A percentile compares a stretch with the other conserved stretches of the same genome.
phyloP scores from a whole-genome alignment of 2,888 invertebrate genomes.

The Ashinkailepas kermadecensis region DNA sequence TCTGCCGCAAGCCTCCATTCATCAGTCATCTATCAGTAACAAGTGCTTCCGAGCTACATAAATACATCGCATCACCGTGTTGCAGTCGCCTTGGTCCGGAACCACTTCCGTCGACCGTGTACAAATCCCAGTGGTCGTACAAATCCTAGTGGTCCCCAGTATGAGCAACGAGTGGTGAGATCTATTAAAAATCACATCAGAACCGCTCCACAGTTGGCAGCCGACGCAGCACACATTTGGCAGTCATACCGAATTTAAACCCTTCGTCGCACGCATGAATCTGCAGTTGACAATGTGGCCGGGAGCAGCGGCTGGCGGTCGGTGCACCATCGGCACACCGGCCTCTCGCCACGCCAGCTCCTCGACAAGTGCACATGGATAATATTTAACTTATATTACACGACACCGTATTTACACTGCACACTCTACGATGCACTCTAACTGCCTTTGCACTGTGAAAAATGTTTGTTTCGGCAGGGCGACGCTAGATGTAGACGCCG shows the following conservation, averaged over 20 bases:
- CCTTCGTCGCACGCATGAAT: not conserved
- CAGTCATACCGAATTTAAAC: conserved; percentile 5
- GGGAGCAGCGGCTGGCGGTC: not conserved
- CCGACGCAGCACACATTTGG: conserved; percentile 2
- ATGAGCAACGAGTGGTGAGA: conserved; percentile 20
- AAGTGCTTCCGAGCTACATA: not conserved
- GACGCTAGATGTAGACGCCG: conserved; percentile 9
- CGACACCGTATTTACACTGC: not conserved
- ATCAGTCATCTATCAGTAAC: not conserved
- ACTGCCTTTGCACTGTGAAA: conserved; percentile 6
- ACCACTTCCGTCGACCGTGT: not conserved
- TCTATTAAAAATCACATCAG: conserved; percentile 16
- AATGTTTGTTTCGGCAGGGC: not conserved
- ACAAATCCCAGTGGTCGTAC: not conserved
- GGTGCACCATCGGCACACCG: not conserved
- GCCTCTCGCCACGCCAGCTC: not conserved
- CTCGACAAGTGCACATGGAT: not conserved
- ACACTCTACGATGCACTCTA: not conserved
- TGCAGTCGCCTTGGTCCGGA: not conserved
- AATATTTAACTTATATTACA: conserved; percentile 4
- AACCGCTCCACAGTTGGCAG: not conserved
- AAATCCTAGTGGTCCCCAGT: not conserved
- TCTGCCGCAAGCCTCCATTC: not conserved
- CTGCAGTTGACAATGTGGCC: not conserved
- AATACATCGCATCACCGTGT: conserved; percentile 7